phyloP scores from a whole-genome alignment of 2,113 vertebrate species.

The Callithrix jacchus region DNA sequence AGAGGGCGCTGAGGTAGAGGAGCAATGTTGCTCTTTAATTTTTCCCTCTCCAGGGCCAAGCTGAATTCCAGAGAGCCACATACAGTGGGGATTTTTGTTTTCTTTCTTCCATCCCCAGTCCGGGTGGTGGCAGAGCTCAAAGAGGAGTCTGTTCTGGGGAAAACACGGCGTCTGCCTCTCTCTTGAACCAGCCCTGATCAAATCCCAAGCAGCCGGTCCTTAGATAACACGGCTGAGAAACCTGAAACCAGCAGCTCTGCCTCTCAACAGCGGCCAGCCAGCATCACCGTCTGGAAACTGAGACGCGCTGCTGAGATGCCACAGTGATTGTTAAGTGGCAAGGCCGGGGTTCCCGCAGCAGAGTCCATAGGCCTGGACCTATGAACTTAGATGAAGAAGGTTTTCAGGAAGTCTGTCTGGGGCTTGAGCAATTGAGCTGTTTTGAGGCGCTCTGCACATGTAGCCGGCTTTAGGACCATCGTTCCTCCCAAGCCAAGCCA shows the following conservation, averaged over 20 bases:
- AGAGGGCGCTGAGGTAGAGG: conserved; percentile 47
- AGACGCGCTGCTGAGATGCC: conserved; percentile 46
- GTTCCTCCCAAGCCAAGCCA: conserved; percentile 42
- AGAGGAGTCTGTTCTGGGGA: conserved; percentile 75
- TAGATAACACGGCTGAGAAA: conserved; percentile 73
- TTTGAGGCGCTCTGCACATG: conserved; percentile 30
- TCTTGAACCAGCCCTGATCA: conserved; percentile 67
- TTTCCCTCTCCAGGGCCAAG: conserved; percentile 66
- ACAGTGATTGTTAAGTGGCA: conserved; percentile 59
- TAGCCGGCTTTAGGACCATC: background rate
- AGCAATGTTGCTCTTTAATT: conserved; percentile 29
- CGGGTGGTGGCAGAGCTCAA: conserved; percentile 75
- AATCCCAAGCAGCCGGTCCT: conserved; percentile 72
- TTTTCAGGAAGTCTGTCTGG: conserved; percentile 66
- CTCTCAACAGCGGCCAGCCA: conserved; percentile 57
- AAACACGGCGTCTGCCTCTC: conserved; percentile 71
- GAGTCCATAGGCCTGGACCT: conserved; percentile 46
- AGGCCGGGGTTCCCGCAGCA: background rate
- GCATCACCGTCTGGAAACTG: conserved; percentile 64
- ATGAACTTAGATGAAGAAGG: conserved; percentile 69
- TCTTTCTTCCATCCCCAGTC: conserved; percentile 70
- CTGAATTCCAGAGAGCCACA: conserved; percentile 70
- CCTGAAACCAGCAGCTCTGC: conserved; percentile 51
- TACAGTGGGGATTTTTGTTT: conserved; percentile 79
- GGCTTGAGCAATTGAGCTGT: conserved; percentile 25